Evolutionary conservation across 1,140 invertebrate species (phyloP).

Genomic region (Bradysia coprophila): DNA sequence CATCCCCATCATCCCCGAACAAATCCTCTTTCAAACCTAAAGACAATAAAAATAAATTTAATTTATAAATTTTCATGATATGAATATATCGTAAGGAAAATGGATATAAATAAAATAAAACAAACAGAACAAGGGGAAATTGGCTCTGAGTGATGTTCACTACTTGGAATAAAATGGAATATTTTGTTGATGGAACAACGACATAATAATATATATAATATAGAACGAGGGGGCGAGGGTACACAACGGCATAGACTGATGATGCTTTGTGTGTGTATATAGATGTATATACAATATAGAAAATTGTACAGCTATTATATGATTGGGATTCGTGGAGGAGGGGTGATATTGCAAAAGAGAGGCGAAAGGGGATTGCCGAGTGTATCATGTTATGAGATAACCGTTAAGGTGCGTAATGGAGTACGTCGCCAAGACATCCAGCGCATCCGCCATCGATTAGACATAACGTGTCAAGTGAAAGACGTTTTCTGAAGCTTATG

Average conservation of each 20-base stretch:
- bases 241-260: slow-evolving; percentile 16
- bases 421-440: slow-evolving; percentile 2
- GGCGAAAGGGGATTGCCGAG: slow-evolving; percentile 8
- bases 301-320: too few relatives aligned
- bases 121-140: neutral
- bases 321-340: too few relatives aligned
- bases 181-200: neutral
- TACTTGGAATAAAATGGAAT: neutral
- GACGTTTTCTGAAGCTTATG: slow-evolving; percentile 1
- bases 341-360: slow-evolving; percentile 14
- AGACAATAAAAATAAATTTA: slow-evolving; percentile 3
- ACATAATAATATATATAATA: too few relatives aligned
- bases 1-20: too few relatives aligned
- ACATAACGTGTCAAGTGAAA: slow-evolving; percentile 4
- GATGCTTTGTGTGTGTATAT: too few relatives aligned
- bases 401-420: slow-evolving; percentile 3
- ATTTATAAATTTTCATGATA: slow-evolving; percentile 3
- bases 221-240: slow-evolving; percentile 11
- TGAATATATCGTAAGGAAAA: slow-evolving; percentile 1
- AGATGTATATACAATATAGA: too few relatives aligned
- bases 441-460: slow-evolving; percentile 4
- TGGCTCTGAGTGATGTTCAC: neutral
- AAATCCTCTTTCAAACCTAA: too few relatives aligned
- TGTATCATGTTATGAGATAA: slow-evolving; percentile 7
- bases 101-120: neutral